Conservation (phyloP, 2,113 vertebrate species). For the Rhabdornis inornatus region DNA sequence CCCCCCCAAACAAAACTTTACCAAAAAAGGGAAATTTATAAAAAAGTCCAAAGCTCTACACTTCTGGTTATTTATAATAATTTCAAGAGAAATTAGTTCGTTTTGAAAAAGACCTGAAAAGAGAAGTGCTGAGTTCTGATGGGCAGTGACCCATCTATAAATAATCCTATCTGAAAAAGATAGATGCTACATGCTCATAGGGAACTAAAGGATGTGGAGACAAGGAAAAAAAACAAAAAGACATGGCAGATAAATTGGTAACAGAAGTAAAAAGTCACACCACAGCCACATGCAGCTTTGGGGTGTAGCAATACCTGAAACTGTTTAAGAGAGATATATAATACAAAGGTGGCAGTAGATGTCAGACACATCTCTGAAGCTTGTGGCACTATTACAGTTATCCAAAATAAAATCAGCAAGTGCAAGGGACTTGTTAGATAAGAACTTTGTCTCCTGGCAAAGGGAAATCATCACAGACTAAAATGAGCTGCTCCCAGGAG, state of each 20-base stretch:
- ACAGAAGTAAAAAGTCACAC: conserved; percentile 9
- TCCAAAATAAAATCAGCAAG: conserved; percentile 23
- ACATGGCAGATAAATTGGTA: conserved; percentile 28
- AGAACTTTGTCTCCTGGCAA: not conserved
- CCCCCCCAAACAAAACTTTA: not conserved
- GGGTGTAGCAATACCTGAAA: conserved; percentile 4
- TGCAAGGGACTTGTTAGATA: not conserved
- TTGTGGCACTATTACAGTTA: not conserved
- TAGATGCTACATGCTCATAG: not conserved
- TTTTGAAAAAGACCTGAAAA: conserved; percentile 14
- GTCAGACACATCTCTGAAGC: not conserved
- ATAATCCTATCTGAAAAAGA: not conserved
- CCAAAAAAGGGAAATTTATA: not conserved
- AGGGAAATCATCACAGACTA: not conserved
- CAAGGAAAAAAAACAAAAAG: not conserved
- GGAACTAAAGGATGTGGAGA: not conserved
- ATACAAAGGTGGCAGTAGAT: not conserved
- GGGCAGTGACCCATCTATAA: not conserved
- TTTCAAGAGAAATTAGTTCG: not conserved
- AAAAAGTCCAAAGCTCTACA: not conserved
- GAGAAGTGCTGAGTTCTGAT: not conserved
- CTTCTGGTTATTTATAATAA: not conserved
- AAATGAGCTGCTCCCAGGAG: not conserved
- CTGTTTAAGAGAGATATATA: not conserved
- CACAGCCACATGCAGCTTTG: not conserved